Evolutionary conservation across 1,140 invertebrate species (phyloP), one percentile per base, ranked within the genome.

Genomic region (Drosophila lacteicornis): DNA sequence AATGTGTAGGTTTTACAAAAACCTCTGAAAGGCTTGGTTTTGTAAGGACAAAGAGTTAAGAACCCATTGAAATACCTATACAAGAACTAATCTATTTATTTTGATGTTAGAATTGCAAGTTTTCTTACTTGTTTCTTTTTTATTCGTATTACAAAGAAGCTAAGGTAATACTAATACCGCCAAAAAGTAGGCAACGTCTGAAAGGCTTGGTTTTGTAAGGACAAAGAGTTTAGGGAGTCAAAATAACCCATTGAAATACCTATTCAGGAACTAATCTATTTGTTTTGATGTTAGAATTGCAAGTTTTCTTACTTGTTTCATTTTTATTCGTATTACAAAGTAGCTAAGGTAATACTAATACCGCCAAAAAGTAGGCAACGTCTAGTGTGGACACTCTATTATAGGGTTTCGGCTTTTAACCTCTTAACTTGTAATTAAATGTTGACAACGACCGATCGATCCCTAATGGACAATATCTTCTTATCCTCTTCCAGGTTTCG

Each of bases 401-500:
- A 8, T 7, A n/a, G 15, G 1, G 2, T 42, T n/a, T n/a, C n/a
- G 2, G 6, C n/a, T 43, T 17, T 8, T 36, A 43, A 45, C 17
- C 30, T 36, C 4, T 53, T 36, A 13, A 53, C 15, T 38, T 15
- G 6, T 2, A 19, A 51, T 13, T 36, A 19, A 36, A 30, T 51
- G 11, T 5, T 38, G 11, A 38, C 11, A 38, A 2, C 36, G 33
- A 36, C 33, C 33, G 33, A 36, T 33, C 33, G 33, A 36, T 33
- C 33, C 1, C 11, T 19, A 19, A 38, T 36, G 30, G 33, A 33
- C 0, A 33, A 12, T 0, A 11, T 15, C 2, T 2, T 4, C 4
- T 50, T 45, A 17, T 61, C 17, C 11, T 0, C 90, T 57, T 61
- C 5, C 94, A 98, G 97, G 97, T 62, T 98, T 97, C 91, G 95